phyloP scores from a whole-genome alignment of 2,888 invertebrate genomes.

The Phorcus lineatus region DNA sequence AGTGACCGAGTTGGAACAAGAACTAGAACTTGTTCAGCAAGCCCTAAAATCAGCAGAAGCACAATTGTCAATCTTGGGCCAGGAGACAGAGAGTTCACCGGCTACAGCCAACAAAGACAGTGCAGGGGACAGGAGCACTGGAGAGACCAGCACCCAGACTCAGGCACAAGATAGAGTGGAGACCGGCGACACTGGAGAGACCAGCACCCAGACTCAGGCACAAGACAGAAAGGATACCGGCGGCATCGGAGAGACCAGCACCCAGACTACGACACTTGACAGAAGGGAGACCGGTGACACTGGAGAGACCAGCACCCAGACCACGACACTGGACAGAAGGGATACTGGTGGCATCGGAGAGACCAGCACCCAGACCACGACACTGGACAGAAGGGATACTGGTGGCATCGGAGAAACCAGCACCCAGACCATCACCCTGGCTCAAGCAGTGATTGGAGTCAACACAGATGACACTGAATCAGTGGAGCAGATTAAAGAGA shows the following conservation, averaged over 20 bases:
- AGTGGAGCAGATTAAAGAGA: not conserved
- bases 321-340: not conserved
- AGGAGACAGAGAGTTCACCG: no score
- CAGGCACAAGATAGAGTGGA: not conserved
- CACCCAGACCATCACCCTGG: no score
- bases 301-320: no score
- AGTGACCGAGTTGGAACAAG: slow-evolving; percentile 29
- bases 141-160: not conserved
- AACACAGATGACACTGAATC: not conserved
- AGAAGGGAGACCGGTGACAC: no score
- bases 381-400: not conserved
- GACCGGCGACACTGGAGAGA: no score
- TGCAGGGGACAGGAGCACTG: not conserved
- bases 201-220: not conserved
- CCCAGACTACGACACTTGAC: no score
- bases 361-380: not conserved
- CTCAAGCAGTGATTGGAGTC: no score
- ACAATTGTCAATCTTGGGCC: no score
- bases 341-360: no score
- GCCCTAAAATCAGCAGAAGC: not conserved
- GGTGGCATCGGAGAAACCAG: no score
- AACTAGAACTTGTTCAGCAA: slow-evolving; percentile 27
- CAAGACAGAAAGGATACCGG: not conserved
- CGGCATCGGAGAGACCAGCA: no score
- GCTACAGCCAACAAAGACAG: no score